Conservation (phyloP, 53 echinoderm and acorn worm genomes). For the Hippasteria phrygiana region DNA sequence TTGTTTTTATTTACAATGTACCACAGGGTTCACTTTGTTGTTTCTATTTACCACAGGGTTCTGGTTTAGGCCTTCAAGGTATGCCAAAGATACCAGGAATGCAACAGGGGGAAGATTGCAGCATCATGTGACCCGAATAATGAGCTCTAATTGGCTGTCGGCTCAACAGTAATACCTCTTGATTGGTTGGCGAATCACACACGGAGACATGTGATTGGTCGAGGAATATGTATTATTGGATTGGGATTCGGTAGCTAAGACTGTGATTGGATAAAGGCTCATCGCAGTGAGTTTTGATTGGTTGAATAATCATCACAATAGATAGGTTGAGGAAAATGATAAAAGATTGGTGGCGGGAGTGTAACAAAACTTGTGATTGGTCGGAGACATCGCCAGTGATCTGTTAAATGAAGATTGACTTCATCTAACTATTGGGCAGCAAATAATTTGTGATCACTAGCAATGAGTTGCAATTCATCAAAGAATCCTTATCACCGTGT, state of each 20-base stretch:
- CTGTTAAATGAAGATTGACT: too few species aligned
- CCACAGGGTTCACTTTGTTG: neutral
- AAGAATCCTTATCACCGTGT: too few species aligned
- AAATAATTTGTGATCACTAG: too few species aligned
- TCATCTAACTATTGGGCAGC: too few species aligned
- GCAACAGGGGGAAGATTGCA: constrained; percentile 89
- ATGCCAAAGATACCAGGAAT: constrained; percentile 90
- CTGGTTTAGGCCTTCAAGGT: constrained; percentile 77
- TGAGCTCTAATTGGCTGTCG: too few species aligned
- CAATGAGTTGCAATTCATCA: too few species aligned
- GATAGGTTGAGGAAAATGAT: too few species aligned
- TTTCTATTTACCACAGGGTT: constrained; percentile 55
- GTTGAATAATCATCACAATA: neutral
- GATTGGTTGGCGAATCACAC: neutral
- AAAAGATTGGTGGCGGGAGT: too few species aligned
- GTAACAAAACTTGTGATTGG: too few species aligned
- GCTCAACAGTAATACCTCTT: too few species aligned
- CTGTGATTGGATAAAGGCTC: neutral
- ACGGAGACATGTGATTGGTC: neutral
- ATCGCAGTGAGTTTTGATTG: neutral
- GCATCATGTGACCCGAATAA: constrained; percentile 76
- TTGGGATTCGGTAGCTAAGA: neutral
- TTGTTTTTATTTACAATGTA: too few species aligned
- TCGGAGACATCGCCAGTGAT: neutral
- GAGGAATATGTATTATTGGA: neutral